Base-by-base conservation (phyloP, 2,888 invertebrate species). In the Oscheius sp. region DNA sequence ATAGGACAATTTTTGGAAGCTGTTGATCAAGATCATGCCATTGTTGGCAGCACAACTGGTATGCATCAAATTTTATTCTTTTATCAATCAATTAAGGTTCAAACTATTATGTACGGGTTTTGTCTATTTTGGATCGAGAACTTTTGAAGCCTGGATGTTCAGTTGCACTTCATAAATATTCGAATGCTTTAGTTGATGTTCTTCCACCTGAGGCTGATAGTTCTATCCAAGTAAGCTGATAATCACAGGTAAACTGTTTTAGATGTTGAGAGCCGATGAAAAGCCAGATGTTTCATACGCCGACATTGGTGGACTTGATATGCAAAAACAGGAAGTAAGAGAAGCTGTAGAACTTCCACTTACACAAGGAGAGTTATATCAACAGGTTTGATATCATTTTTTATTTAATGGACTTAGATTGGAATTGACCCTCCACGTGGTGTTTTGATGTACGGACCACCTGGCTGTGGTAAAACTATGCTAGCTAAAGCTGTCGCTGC, bases 1-100 rank as follows among this genome's bases (percentile, higher is more conserved):
- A 98, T 98, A 86, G 98, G 98, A 1, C 98, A 98, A 88, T 98
- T 98, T 87, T 89, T 99, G 78, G 98, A 98, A 89, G 97, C 98
- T 71, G 96, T 99, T 38, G 98, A 99, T 88, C 97, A 95, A 87
- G 96, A 98, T 86, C 96, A 96, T 75, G 98, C 97, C 71, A 98
- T 98, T 88, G 97, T 98, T 71, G 96, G 97, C 54, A 96, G 96
- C 54, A 98, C 97, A 22, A 97, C 97, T 38, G 90, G 90, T 89
- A 74, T 12, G 22, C 54, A 20, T 54, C 54, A 28, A 12, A 4
- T 57, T 44, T n/a, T 32, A 9, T 5, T 20, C 2, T 32, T 8
- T 5, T 1, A 30, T 26, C 59, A 50, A 3, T 54, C 56, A 6
- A 24, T 26, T 63, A 70, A n/a, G 96, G 98, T 32, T 98, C 97